A percentile compares a stretch with the other conserved stretches of the same genome.
These are phyloP conservation scores for Trichosurus vulpecula DNA, from an alignment of 2,797 vertebrate species.

Conservation along the genomic window DNA sequence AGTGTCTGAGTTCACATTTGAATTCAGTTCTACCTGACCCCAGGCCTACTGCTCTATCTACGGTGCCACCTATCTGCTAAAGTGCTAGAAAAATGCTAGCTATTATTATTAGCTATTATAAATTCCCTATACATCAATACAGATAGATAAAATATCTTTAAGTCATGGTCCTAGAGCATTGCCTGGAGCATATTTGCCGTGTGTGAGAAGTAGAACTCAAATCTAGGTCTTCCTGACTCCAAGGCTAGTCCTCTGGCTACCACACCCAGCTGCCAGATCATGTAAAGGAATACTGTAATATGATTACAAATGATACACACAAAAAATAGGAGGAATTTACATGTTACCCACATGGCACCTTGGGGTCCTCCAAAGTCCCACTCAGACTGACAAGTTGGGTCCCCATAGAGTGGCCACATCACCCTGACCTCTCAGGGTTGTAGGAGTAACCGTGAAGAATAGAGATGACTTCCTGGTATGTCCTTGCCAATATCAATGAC, in stretches of 20 bases:
- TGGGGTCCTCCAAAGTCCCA: not conserved
- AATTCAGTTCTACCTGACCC: not conserved
- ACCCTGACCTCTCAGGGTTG: not conserved
- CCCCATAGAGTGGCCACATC: not conserved
- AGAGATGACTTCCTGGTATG: not conserved
- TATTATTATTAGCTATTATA: not conserved
- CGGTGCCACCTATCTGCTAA: not conserved
- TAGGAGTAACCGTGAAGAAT: not conserved
- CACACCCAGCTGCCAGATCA: not conserved
- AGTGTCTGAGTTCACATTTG: not conserved
- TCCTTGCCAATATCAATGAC: not conserved
- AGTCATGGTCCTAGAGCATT: not conserved
- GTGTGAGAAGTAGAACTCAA: not conserved
- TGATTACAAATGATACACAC: not conserved
- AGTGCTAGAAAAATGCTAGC: not conserved
- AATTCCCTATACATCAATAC: not conserved
- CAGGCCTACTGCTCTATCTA: not conserved
- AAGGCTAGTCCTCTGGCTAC: not conserved
- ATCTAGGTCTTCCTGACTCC: not conserved
- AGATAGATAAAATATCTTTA: not conserved
- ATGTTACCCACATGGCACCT: not conserved
- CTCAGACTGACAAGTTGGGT: not conserved
- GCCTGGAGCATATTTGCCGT: not conserved
- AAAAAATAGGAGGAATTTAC: not conserved
- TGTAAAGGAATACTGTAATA: not conserved